Evolutionary conservation across 2,888 invertebrate species (phyloP).

Genomic region (Papilio protenor): DNA sequence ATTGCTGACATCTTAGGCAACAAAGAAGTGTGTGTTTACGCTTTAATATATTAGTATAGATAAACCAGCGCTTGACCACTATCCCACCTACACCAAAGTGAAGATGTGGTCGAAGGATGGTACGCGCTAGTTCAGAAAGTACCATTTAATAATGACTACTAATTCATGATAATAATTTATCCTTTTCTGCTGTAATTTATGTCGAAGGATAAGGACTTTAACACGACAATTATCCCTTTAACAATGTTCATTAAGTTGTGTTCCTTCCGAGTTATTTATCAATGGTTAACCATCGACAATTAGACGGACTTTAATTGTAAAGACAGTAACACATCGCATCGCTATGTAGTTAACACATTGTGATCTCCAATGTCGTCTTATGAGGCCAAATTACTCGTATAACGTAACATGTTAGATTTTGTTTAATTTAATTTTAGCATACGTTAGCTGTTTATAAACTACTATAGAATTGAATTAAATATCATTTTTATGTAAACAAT

Average conservation of each 20-base stretch:
- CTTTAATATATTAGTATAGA: too few relatives aligned
- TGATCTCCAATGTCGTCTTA: background rate
- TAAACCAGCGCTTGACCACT: too few relatives aligned
- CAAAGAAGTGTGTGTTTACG: too few relatives aligned
- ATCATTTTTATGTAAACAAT: too few relatives aligned
- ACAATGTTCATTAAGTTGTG: background rate
- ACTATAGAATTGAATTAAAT: too few relatives aligned
- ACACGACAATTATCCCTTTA: background rate
- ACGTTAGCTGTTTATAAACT: too few relatives aligned
- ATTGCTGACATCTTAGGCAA: too few relatives aligned
- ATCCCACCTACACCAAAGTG: too few relatives aligned
- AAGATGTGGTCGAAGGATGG: too few relatives aligned
- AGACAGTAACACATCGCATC: background rate
- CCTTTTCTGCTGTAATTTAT: background rate
- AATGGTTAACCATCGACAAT: slow-evolving; percentile 16
- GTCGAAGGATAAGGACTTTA: background rate
- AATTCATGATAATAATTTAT: background rate
- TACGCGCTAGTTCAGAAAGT: too few relatives aligned
- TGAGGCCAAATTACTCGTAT: too few relatives aligned
- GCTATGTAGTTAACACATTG: background rate
- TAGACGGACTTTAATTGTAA: background rate
- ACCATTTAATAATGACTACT: background rate
- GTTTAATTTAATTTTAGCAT: too few relatives aligned
- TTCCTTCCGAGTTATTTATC: slow-evolving; percentile 1
- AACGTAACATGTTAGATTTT: background rate